A percentile compares a stretch with the other conserved stretches of the same genome.
Conservation (phyloP, 2,113 vertebrate species). For the Bambusicola thoracicus region DNA sequence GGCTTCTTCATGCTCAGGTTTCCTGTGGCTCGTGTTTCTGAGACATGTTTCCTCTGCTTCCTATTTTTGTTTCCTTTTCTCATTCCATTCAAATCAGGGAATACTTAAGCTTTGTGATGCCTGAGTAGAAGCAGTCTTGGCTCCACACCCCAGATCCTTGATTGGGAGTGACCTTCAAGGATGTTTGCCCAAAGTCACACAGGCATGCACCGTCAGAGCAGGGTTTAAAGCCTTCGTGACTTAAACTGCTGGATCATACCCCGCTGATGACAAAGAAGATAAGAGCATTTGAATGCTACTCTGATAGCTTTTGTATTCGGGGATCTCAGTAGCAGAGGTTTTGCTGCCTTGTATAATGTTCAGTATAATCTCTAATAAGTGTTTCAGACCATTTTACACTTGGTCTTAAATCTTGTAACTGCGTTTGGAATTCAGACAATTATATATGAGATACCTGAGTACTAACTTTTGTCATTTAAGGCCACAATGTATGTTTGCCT, state of each 20-base stretch:
- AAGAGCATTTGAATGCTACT: neutral
- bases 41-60: neutral
- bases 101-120: neutral
- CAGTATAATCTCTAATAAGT: neutral
- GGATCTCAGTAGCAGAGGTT: neutral
- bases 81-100: neutral
- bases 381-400: neutral
- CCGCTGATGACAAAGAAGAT: neutral
- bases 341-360: neutral
- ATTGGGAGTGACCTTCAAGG: neutral
- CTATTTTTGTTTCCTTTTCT: neutral
- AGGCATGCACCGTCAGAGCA: neutral
- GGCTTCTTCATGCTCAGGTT: neutral
- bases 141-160: neutral
- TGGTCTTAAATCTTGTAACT: neutral
- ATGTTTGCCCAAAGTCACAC: neutral
- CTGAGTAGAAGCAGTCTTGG: neutral
- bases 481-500: neutral
- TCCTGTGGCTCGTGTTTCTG: neutral
- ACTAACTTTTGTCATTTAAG: neutral
- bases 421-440: neutral
- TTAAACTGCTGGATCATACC: neutral
- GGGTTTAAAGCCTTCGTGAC: neutral
- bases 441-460: neutral
- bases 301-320: neutral